Conservation (phyloP, 2,888 invertebrate genomes). For the Oeneis ivallda region DNA sequence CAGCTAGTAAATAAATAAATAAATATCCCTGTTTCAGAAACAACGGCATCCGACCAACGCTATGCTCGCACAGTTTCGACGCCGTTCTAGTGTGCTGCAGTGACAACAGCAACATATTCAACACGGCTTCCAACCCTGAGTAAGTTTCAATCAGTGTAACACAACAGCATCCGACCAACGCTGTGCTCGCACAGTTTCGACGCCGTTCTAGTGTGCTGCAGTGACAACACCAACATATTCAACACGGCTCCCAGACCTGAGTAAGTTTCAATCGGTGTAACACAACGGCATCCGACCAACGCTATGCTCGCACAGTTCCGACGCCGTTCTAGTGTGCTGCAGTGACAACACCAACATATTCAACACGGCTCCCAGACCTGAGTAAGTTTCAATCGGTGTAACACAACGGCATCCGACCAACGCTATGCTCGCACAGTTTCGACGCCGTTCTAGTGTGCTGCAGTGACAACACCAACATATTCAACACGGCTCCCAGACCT, state of each 20-base stretch:
- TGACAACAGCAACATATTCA: slow-evolving; percentile 54
- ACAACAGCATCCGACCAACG: slow-evolving; percentile 59
- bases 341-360: slow-evolving; percentile 56
- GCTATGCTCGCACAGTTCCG: slow-evolving; percentile 57
- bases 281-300: slow-evolving; percentile 60
- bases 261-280: too few relatives aligned
- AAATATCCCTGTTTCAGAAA: slow-evolving; percentile 23
- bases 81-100: slow-evolving; percentile 58
- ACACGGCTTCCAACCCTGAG: too few relatives aligned
- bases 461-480: slow-evolving; percentile 53
- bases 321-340: slow-evolving; percentile 57
- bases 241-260: too few relatives aligned
- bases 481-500: slow-evolving; percentile 28
- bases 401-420: slow-evolving; percentile 58
- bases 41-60: slow-evolving; percentile 61
- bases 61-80: slow-evolving; percentile 56
- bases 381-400: too few relatives aligned
- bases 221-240: slow-evolving; percentile 55
- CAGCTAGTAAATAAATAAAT: too few relatives aligned
- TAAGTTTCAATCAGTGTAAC: too few relatives aligned
- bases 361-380: too few relatives aligned
- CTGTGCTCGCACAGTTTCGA: slow-evolving; percentile 58
- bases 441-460: slow-evolving; percentile 59
- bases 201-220: slow-evolving; percentile 57
- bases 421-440: slow-evolving; percentile 59